These are phyloP conservation scores for Galerucella nymphaeae DNA, from an alignment of 2,888 invertebrate genomes.

Conservation along the genomic window DNA sequence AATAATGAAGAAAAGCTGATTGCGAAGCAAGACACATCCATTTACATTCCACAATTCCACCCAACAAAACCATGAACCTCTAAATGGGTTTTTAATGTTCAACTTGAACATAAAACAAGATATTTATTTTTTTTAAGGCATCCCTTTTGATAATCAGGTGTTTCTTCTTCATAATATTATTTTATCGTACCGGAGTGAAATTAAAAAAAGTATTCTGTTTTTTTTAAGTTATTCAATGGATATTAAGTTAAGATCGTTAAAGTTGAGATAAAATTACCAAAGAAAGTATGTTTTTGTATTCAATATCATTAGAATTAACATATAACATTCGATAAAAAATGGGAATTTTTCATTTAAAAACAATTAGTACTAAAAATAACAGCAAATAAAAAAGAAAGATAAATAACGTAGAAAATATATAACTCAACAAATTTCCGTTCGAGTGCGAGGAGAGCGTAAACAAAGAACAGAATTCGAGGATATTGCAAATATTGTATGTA, in stretches of 20 bases:
- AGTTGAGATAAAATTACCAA: background rate
- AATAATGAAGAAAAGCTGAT: constrained; percentile 23
- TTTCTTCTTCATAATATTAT: constrained; percentile 18
- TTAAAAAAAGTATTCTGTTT: background rate
- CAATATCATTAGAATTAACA: background rate
- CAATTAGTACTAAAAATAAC: background rate
- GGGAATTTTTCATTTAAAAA: background rate
- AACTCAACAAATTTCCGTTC: background rate
- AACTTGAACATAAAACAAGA: constrained; percentile 33
- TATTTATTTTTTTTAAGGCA: constrained; percentile 18
- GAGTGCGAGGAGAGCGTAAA: background rate
- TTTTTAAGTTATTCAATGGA: background rate
- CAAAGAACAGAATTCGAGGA: background rate
- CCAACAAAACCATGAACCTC: constrained; percentile 19
- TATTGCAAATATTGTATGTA: background rate
- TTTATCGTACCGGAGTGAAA: too few relatives aligned
- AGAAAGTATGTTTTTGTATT: background rate
- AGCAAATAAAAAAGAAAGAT: background rate
- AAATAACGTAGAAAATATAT: background rate
- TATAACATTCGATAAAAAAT: background rate
- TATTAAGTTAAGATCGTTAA: background rate
- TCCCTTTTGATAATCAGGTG: constrained; percentile 2
- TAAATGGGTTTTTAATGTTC: constrained; percentile 45
- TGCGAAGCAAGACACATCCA: constrained; percentile 20
- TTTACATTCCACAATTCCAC: constrained; percentile 32